Evolutionary conservation across 2,113 vertebrate species (phyloP).

Genomic region (Mesitornis unicolor): DNA sequence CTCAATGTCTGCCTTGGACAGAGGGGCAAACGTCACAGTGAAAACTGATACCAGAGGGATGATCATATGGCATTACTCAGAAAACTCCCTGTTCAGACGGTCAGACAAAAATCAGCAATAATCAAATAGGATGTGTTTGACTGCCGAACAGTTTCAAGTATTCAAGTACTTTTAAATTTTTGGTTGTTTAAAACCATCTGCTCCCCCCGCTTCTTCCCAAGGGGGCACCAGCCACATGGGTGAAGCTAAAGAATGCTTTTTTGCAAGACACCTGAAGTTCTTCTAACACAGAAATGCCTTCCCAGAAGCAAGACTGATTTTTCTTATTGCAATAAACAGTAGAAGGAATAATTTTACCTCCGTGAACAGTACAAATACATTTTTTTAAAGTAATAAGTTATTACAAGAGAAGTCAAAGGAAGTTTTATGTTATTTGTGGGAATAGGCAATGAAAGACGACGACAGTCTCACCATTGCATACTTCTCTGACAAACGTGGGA

Average conservation of each 20-base stretch:
- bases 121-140: not conserved
- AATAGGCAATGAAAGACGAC: not conserved
- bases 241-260: not conserved
- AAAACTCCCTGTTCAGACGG: not conserved
- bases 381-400: slow-evolving; percentile 52
- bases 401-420: not conserved
- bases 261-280: not conserved
- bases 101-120: not conserved
- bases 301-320: not conserved
- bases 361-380: not conserved
- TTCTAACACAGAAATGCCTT: not conserved
- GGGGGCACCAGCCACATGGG: not conserved
- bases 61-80: not conserved
- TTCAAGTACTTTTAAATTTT: slow-evolving; percentile 34
- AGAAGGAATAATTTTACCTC: not conserved
- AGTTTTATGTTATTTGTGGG: not conserved
- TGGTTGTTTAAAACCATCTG: not conserved
- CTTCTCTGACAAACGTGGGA: not conserved
- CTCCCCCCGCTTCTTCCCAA: not conserved
- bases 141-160: slow-evolving; percentile 48
- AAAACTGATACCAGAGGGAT: not conserved
- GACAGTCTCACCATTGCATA: slow-evolving; percentile 39
- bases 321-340: slow-evolving; percentile 3
- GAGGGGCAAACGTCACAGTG: slow-evolving; percentile 73
- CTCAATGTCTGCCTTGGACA: slow-evolving; percentile 38